Evolutionary conservation across 2,113 vertebrate genomes (phyloP).

Genomic region (Pseudopipra pipra): DNA sequence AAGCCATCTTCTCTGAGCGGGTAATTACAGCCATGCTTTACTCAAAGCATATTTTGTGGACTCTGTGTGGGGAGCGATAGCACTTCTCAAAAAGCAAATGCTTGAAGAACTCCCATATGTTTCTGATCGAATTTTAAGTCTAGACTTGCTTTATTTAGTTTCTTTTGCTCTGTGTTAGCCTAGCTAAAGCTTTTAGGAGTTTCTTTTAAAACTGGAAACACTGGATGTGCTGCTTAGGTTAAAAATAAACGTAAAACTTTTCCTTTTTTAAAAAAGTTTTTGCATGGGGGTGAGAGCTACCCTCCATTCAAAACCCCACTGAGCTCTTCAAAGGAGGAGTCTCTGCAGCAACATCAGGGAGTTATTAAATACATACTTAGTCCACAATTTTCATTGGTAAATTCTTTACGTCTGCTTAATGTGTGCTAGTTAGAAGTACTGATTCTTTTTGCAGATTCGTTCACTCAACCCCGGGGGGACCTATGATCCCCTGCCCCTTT

Average conservation of each 20-base stretch:
- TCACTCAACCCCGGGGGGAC: slow-evolving; percentile 63
- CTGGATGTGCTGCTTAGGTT: slow-evolving; percentile 34
- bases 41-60: slow-evolving; percentile 55
- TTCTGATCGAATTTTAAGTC: slow-evolving; percentile 76
- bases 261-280: slow-evolving; percentile 6
- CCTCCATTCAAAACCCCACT: slow-evolving; percentile 32
- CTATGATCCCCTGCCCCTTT: slow-evolving; percentile 69
- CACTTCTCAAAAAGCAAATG: slow-evolving; percentile 56
- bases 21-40: slow-evolving; percentile 36
- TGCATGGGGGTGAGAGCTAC: background rate
- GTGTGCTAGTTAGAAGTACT: slow-evolving; percentile 59
- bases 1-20: background rate
- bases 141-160: slow-evolving; percentile 77
- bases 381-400: slow-evolving; percentile 63
- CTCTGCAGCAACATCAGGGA: slow-evolving; percentile 23
- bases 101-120: slow-evolving; percentile 68
- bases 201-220: slow-evolving; percentile 56
- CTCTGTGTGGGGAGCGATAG: slow-evolving; percentile 48
- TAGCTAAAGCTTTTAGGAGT: slow-evolving; percentile 62
- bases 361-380: slow-evolving; percentile 63
- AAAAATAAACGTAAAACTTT: slow-evolving; percentile 65
- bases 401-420: slow-evolving; percentile 63
- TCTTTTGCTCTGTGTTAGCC: slow-evolving; percentile 62
- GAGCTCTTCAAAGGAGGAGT: slow-evolving; percentile 46
- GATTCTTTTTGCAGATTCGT: slow-evolving; percentile 72